Base-by-base conservation (phyloP, 2,888 invertebrate genomes). In the Lottia scabra region DNA sequence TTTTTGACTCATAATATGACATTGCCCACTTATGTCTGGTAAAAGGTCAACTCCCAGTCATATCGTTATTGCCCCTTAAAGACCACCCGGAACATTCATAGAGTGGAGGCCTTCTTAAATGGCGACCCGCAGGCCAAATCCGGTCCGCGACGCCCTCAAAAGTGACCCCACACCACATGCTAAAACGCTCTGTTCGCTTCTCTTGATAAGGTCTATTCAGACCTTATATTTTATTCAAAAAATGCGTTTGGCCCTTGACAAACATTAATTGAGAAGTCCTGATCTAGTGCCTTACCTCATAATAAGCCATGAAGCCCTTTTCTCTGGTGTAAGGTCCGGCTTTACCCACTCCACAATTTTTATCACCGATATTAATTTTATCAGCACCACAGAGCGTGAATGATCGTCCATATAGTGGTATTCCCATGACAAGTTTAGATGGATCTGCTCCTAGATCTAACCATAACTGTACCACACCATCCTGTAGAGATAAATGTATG, bases 381-480 rank as follows among this genome's bases (percentile, higher is more conserved):
- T 76, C 71, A 8, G 48, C 70, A 16, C 94, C 94, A 64, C 95
- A 91, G 81, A 97, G 91, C 1, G 96, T 96, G 90, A 97, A 97
- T 16, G 95, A 94, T 73, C 97, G 92, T 69, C 97, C 97, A 90
- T 97, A 97, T 15, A 97, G 96, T 12, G 97, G 96, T 95, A 97
- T 96, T 65, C 97, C 97, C 73, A 97, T 96, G 72, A 97, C 93
- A 74, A 97, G 91, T 89, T 97, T 97, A 84, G 96, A 70, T 95
- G 87, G 95, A 95, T 6, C 96, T 95, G 3, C 97, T 94, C 66
- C 97, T 96, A 85, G 96, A 5, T 68, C 63, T 23, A 80, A 62
- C 77, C 79, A 82, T 19, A 76, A 63, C 23, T 78, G 68, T 6
- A 84, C 77, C 4, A 78, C 72, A 76, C 83, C 82, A 19, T 79